These are phyloP conservation scores for Drosophila meridiana DNA, from an alignment of 2,888 invertebrate species.

Conservation along the genomic window DNA sequence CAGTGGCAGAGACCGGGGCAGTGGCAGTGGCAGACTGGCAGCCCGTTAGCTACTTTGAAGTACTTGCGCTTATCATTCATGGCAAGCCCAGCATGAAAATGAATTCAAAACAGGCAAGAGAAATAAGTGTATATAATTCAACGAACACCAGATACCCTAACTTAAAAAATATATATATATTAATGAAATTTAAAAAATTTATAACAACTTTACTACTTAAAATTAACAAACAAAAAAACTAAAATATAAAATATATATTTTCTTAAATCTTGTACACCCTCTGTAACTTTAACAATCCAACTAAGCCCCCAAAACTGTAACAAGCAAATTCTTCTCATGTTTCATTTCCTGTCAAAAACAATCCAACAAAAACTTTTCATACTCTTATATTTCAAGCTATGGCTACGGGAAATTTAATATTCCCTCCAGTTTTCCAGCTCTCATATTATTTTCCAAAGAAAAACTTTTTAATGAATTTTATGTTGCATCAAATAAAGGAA, in stretches of 20 bases:
- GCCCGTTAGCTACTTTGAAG: slow-evolving; percentile 45
- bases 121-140: not conserved
- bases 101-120: slow-evolving; percentile 13
- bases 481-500: not conserved
- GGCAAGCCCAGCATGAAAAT: slow-evolving; percentile 42
- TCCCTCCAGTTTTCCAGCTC: not conserved
- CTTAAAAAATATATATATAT: not conserved
- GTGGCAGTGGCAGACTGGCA: slow-evolving; percentile 2
- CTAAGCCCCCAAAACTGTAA: not conserved
- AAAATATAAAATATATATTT: not conserved
- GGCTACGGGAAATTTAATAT: not conserved
- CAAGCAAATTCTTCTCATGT: not conserved
- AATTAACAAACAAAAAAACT: not conserved
- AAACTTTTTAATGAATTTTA: slow-evolving; percentile 9
- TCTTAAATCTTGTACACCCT: too few species aligned
- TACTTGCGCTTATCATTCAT: slow-evolving; percentile 65
- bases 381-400: not conserved
- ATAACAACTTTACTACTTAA: not conserved
- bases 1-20: not conserved
- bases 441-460: not conserved
- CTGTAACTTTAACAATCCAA: not conserved
- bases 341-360: not conserved
- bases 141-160: slow-evolving; percentile 15
- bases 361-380: slow-evolving; percentile 3
- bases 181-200: not conserved